Base-by-base conservation (phyloP, 1,140 invertebrate species). In the Drosophila sucinea region DNA sequence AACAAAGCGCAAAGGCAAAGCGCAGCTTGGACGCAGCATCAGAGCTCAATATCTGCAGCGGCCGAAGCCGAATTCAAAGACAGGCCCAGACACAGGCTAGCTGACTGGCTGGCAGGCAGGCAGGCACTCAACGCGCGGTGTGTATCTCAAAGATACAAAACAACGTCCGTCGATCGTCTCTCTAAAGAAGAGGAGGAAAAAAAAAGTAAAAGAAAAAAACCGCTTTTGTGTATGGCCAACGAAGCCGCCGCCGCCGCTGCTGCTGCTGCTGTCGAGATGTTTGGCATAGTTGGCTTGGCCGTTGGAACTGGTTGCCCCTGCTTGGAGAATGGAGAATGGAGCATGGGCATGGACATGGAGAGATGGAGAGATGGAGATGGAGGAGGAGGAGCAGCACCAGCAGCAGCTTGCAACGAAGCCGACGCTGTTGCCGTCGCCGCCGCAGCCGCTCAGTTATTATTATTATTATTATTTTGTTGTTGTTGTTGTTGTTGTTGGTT, bases 101-200 rank as follows among this genome's bases (percentile, higher is more conserved):
- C 35, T 38, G 32, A 30, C 47, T 51, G 47, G 44, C 62, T 51
- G 29, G 8, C 29, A 27, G 51, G 44, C 23, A 47, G 44, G 44
- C 44, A 47, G 44, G 67, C 77, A 77, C 77, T 73, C 67, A 79
- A 66, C 63, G 58, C 40, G 73, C 77, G 80, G 81, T 87, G 69
- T 84, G 83, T 89, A 89, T 89, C 83, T 87, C 73, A 84, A 84
- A 87, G 84, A 87, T 87, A 89, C 84, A 81, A 80, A 73, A 68
- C 78, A 81, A 75, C 71, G 55, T 82, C 71, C 58, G 79, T 77
- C 77, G 60, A 70, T 77, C 73, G 73, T 79, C 27, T 35, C 68
- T 54, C 3, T 23, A 57, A 35, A 35, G 33, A 30, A 55, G 23
- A 55, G 17, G 17, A 17, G 17, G 17, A 17, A 17, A 17, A 17